Conservation (phyloP, 2,888 invertebrate species). For the Epinotia bilunana region DNA sequence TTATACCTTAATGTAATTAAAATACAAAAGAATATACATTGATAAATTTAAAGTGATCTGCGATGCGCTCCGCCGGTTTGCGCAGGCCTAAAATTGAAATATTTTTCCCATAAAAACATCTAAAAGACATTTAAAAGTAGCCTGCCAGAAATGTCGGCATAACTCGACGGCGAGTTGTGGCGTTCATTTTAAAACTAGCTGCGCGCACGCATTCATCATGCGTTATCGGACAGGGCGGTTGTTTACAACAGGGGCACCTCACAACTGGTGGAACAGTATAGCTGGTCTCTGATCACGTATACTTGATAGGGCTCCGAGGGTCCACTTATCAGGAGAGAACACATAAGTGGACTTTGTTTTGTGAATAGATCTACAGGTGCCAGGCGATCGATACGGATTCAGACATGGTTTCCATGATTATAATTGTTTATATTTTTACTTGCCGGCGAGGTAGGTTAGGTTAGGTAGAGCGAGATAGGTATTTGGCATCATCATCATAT, state of each 20-base stretch:
- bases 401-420: slow-evolving; percentile 11
- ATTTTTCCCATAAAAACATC: slow-evolving; percentile 15
- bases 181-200: slow-evolving; percentile 23
- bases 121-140: slow-evolving; percentile 11
- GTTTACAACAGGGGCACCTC: background rate
- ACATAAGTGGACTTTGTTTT: no score
- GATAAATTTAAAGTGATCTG: no score
- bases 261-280: background rate
- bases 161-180: slow-evolving; percentile 23
- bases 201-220: slow-evolving; percentile 21
- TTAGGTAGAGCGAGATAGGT: no score
- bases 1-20: no score
- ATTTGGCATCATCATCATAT: no score
- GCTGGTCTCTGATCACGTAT: no score
- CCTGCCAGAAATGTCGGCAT: slow-evolving; percentile 24
- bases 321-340: no score
- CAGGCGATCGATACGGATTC: slow-evolving; percentile 11
- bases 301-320: no score
- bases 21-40: no score
- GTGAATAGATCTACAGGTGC: no score
- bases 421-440: background rate
- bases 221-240: slow-evolving; percentile 12
- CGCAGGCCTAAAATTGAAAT: slow-evolving; percentile 8
- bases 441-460: no score
- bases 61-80: no score